Base-by-base conservation (phyloP, 2,113 vertebrate genomes). In the Cyphomyrus discorhynchus region DNA sequence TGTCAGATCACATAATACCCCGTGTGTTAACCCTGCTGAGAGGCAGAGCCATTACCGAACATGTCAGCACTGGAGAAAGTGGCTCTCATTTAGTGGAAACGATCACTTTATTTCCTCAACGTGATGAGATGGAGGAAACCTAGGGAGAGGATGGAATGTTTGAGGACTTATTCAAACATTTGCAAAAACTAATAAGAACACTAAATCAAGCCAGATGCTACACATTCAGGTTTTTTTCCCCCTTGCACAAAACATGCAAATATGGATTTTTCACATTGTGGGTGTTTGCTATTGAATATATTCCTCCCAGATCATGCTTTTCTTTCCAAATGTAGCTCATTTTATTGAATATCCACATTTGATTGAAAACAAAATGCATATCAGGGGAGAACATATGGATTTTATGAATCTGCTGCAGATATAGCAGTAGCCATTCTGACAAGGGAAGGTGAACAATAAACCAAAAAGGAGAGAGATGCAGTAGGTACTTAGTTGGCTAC, bases 111-210 rank as follows among this genome's bases (percentile, higher is more conserved):
- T 96, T 97, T 96, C 96, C 95, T 95, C 96, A 95, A 96, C 95
- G 96, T 96, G 95, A 96, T 92, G 97, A 98, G 97, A 96, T 96
- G 95, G 96, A 91, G 92, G 95, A 96, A 97, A 96, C 96, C 97
- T 96, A 95, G 92, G 95, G 98, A 97, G 97, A 98, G 95, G 96
- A 94, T 92, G 95, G 96, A 96, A 97, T 97, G 97, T 97, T 97
- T 97, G 97, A 97, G 94, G 96, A 97, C 97, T 97, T 97, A 97
- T 97, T 97, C 97, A 97, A 98, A 98, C 97, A 98, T 96, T 97
- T 97, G 95, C 96, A 96, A 97, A 80, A 98, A 97, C 97, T 97
- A 97, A 97, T 98, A 99, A 97, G 96, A 97, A 96, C 97, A 95
- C 96, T 97, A 98, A 98, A 98, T 98, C 97, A 97, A 96, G 95